phyloP scores from a whole-genome alignment of 2,888 invertebrate species.

The Zootermopsis nevadensis region DNA sequence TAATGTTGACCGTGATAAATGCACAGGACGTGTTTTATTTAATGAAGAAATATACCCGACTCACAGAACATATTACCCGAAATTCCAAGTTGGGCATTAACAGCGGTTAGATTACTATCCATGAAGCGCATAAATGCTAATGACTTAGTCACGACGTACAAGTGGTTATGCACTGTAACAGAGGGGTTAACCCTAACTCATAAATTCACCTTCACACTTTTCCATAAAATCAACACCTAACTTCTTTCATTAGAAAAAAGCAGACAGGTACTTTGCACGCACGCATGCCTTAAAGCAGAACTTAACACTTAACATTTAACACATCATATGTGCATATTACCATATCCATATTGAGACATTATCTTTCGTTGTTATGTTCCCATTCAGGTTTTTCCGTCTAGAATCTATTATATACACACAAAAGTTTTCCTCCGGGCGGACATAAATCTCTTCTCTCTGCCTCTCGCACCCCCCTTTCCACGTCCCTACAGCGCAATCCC shows the following conservation, averaged over 20 bases:
- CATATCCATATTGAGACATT: slow-evolving; percentile 29
- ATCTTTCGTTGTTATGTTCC: slow-evolving; percentile 6
- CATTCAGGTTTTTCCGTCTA: slow-evolving; percentile 34
- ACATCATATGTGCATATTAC: not conserved
- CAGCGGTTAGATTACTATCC: too few relatives aligned
- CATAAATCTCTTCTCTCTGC: slow-evolving; percentile 40
- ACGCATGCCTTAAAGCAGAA: not conserved
- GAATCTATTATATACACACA: slow-evolving; percentile 31
- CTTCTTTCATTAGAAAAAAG: not conserved
- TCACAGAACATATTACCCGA: too few relatives aligned
- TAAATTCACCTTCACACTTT: slow-evolving; percentile 1
- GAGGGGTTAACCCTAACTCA: not conserved
- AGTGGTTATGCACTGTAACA: not conserved
- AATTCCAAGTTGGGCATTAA: too few relatives aligned
- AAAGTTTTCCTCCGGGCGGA: slow-evolving; percentile 39
- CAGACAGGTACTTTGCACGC: not conserved
- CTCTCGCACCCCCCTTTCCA: not conserved
- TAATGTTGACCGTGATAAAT: too few relatives aligned
- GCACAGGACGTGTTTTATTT: too few relatives aligned
- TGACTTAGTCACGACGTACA: not conserved
- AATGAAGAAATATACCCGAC: too few relatives aligned
- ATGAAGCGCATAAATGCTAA: not conserved
- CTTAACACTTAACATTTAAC: not conserved
- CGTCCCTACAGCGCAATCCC: not conserved
- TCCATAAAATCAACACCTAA: slow-evolving; percentile 1